These are phyloP conservation scores for Sarcophilus harrisii DNA, from an alignment of 2,797 vertebrate species.

Conservation along the genomic window DNA sequence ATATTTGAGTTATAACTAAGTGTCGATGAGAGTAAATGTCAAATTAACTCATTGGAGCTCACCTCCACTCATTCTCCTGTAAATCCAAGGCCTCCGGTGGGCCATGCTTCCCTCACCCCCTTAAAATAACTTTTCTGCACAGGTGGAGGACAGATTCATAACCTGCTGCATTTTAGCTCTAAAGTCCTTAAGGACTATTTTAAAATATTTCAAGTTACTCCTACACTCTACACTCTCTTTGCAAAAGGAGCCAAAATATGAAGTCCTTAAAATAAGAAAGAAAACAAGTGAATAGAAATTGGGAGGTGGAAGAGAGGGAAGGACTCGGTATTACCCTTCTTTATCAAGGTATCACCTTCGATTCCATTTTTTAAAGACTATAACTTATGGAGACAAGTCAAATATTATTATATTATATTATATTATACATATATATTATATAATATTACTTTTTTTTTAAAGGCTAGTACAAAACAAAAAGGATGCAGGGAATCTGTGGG, in stretches of 20 bases:
- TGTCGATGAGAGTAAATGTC: not conserved
- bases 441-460: too few species aligned
- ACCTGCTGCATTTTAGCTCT: not conserved
- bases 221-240: not conserved
- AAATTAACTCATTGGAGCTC: not conserved
- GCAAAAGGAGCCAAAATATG: not conserved
- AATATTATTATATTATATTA: not conserved
- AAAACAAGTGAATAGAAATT: not conserved
- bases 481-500: not conserved
- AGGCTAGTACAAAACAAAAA: not conserved
- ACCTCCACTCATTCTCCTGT: not conserved
- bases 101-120: not conserved
- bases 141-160: not conserved
- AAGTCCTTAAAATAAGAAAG: not conserved
- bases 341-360: not conserved
- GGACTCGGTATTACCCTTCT: not conserved
- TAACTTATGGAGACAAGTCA: not conserved
- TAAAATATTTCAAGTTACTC: not conserved
- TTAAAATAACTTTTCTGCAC: not conserved
- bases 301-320: not conserved
- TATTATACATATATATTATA: too few species aligned
- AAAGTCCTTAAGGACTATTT: not conserved
- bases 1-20: not conserved
- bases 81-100: not conserved
- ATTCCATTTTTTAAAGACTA: not conserved